Conservation (phyloP, 2,113 vertebrate species). For the Cnemophilus loriae region DNA sequence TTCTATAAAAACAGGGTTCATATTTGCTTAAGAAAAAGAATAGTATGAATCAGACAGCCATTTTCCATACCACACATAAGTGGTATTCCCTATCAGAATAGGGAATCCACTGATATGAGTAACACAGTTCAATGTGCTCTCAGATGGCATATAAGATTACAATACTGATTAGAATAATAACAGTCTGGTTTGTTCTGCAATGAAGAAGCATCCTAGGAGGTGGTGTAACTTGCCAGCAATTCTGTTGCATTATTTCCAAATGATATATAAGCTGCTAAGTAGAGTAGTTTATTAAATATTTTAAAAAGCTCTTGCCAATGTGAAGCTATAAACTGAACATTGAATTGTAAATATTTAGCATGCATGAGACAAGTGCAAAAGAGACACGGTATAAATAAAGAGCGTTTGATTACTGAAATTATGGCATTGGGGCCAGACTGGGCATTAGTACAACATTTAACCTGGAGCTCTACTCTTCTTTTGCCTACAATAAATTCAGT, state of each 20-base stretch:
- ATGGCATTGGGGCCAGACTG: background rate
- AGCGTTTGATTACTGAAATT: background rate
- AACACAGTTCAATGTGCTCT: background rate
- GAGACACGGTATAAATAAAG: background rate
- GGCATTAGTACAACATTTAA: background rate
- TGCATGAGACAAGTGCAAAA: background rate
- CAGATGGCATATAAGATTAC: background rate
- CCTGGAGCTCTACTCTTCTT: background rate
- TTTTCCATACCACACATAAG: background rate
- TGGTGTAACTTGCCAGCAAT: background rate
- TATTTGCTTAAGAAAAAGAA: background rate
- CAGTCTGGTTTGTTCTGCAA: background rate
- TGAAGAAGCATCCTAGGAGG: background rate
- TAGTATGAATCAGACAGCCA: background rate
- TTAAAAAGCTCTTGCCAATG: background rate
- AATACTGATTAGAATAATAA: background rate
- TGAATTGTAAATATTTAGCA: conserved; percentile 4
- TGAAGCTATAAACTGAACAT: background rate
- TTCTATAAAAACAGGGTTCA: background rate
- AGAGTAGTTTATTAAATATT: conserved; percentile 27
- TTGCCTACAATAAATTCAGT: background rate
- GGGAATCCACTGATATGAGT: background rate
- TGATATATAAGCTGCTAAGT: background rate
- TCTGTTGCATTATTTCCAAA: background rate
- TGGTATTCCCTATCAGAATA: background rate